Base-by-base conservation (phyloP, 2,113 vertebrate genomes). In the Thryonomys swinderianus region DNA sequence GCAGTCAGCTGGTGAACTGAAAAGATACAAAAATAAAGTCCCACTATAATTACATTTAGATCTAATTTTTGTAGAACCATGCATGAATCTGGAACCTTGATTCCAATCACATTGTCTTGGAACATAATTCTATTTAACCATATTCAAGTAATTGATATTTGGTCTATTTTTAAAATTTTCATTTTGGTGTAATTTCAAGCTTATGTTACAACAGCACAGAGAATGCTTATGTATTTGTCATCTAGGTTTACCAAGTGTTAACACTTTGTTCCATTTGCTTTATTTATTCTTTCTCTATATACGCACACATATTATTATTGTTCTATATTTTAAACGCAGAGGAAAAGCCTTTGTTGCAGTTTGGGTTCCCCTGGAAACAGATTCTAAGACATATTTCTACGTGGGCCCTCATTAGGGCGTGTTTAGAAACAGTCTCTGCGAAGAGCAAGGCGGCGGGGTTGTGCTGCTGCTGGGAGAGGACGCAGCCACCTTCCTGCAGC, bases 111-210 rank as follows among this genome's bases (percentile, higher is more conserved):
- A 5, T 45, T 55, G 18, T 53, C 53, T 62, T 83, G n/a, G 51
- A 89, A 34, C 81, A 85, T 74, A 64, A 64, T 30, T 42, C 82
- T 1, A 79, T 32, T 48, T 61, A 55, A 81, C 4, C n/a, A 89
- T 64, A 51, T 69, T 85, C 45, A 89, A 57, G 14, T 93, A 79
- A 91, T 23, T 57, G 34, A 83, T 45, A 57, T 55, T 64, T 91
- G 30, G 53, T 27, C 66, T 82, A 57, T 94, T 87, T 90, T 64
- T 48, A 11, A 59, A 89, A 25, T 21, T 80, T 86, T 82, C 45
- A 66, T 78, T 66, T 93, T 64, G 25, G 32, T 64, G 37, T 71
- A 48, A 94, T 96, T 82, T 96, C 79, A 95, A 87, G 84, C 6
- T 91, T 83, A 53, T 7, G 81, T 32, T 69, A 17, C n/a, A 93